Conservation (phyloP, 2,113 vertebrate species). For the Passerina amoena region DNA sequence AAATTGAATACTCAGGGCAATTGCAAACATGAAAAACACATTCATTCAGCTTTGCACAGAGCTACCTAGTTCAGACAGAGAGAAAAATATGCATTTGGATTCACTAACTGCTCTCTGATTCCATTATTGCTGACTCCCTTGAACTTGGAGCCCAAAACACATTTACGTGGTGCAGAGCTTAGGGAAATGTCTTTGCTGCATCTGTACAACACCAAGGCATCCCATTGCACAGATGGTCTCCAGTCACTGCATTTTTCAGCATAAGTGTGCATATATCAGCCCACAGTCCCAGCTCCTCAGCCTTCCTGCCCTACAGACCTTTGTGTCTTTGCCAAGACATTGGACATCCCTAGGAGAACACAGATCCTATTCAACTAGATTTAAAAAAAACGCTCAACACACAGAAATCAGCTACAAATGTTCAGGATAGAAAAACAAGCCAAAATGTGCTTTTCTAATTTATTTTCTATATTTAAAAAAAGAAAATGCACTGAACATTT, state of each 20-base stretch:
- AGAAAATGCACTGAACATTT: constrained; percentile 36
- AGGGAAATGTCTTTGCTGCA: neutral
- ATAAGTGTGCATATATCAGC: neutral
- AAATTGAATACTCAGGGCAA: neutral
- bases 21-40: neutral
- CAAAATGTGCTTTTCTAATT: constrained; percentile 24
- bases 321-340: neutral
- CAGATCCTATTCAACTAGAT: neutral
- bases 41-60: neutral
- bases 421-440: constrained; percentile 31
- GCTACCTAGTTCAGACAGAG: neutral
- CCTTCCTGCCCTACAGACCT: neutral
- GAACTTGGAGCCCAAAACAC: neutral
- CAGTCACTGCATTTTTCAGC: neutral
- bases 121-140: neutral
- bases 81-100: neutral
- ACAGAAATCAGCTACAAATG: constrained; percentile 22
- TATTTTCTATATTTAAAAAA: constrained; percentile 28
- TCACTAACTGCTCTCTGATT: neutral
- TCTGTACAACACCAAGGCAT: neutral
- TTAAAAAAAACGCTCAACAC: neutral
- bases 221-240: neutral
- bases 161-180: neutral
- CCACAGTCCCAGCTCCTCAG: neutral
- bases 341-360: neutral